These are phyloP conservation scores for Blennius ocellaris DNA, from an alignment of 2,113 vertebrate genomes.

Conservation along the genomic window DNA sequence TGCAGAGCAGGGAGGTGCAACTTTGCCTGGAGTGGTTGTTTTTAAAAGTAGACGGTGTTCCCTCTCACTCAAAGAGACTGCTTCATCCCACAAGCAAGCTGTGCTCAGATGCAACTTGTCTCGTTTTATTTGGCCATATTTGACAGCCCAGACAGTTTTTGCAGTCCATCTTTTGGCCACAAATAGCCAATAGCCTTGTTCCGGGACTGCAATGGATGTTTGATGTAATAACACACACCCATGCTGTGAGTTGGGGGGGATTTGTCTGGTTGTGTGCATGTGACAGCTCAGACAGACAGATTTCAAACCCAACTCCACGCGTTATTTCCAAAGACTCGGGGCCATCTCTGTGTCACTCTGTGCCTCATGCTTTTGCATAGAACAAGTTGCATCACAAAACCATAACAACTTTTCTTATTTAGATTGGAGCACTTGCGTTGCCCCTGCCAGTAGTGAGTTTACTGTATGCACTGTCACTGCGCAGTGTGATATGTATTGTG, in stretches of 20 bases:
- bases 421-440: neutral
- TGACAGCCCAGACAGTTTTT: slow-evolving; percentile 50
- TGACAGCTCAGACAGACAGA: slow-evolving; percentile 47
- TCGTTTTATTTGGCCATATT: slow-evolving; percentile 36
- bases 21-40: slow-evolving; percentile 6
- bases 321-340: slow-evolving; percentile 15
- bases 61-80: neutral
- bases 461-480: neutral
- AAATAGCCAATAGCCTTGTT: slow-evolving; percentile 51
- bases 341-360: slow-evolving; percentile 11
- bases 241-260: slow-evolving; percentile 1
- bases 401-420: neutral
- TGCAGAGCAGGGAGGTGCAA: neutral
- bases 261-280: slow-evolving; percentile 10
- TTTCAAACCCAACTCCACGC: slow-evolving; percentile 24
- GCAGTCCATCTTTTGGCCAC: slow-evolving; percentile 34
- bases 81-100: slow-evolving; percentile 22
- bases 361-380: neutral
- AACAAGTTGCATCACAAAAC: slow-evolving; percentile 2
- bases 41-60: slow-evolving; percentile 10
- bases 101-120: slow-evolving; percentile 37
- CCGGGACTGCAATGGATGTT: slow-evolving; percentile 27
- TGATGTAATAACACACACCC: slow-evolving; percentile 49
- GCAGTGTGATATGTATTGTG: neutral
- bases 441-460: neutral